Conservation (phyloP, 2,797 vertebrate species). For the Passerculus sandwichensis region DNA sequence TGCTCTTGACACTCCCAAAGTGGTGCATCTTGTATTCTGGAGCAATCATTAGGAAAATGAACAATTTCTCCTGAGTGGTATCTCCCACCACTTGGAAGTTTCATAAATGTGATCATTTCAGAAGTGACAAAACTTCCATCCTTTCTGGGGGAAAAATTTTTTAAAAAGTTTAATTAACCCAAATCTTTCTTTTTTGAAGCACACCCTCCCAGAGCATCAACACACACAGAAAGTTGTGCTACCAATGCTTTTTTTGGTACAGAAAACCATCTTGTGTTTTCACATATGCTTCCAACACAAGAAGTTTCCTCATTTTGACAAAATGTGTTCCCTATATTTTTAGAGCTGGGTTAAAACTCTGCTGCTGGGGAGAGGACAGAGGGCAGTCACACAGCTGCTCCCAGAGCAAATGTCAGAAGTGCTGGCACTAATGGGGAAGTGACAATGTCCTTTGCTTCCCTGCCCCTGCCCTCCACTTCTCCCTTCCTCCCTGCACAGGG, state of each 20-base stretch:
- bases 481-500: constrained; percentile 9
- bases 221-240: neutral
- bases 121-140: neutral
- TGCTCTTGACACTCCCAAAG: neutral
- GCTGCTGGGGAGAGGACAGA: neutral
- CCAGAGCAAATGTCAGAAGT: neutral
- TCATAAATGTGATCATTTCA: neutral
- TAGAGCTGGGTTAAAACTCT: neutral
- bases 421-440: constrained; percentile 32
- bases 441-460: constrained; percentile 27
- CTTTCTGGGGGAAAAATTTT: neutral
- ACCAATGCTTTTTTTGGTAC: neutral
- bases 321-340: neutral
- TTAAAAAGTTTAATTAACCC: neutral
- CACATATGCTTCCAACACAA: neutral
- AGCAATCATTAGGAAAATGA: neutral
- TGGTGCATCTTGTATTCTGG: neutral
- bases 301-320: constrained; percentile 33
- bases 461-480: constrained; percentile 47
- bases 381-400: neutral
- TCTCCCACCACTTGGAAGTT: neutral
- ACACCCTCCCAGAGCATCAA: neutral
- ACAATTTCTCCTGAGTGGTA: neutral
- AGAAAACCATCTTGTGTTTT: constrained; percentile 2
- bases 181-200: neutral